phyloP scores from a whole-genome alignment of 2,113 vertebrate species.

The Heterochromis multidens region DNA sequence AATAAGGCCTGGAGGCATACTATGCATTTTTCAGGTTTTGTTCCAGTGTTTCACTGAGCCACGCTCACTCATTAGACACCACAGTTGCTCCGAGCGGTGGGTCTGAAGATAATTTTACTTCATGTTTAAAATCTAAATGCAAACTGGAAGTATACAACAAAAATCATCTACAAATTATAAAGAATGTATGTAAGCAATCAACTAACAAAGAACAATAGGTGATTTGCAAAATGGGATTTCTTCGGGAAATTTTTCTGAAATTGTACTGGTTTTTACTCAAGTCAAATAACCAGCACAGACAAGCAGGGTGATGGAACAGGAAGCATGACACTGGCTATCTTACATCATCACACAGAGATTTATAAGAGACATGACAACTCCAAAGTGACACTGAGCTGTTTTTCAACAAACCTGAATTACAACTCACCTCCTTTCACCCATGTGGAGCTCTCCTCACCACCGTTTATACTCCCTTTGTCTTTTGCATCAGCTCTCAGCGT shows the following conservation, averaged over 20 bases:
- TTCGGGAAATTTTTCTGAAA: neutral
- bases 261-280: neutral
- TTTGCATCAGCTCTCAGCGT: conserved; percentile 42
- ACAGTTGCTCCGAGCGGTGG: neutral
- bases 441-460: conserved; percentile 37
- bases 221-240: neutral
- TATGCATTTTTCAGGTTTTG: conserved; percentile 65
- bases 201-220: neutral
- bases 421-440: conserved; percentile 68
- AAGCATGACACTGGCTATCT: neutral
- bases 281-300: neutral
- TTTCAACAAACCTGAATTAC: conserved; percentile 4
- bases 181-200: neutral
- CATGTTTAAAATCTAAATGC: conserved; percentile 32
- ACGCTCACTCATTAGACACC: conserved; percentile 38
- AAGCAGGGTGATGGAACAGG: neutral
- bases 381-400: neutral
- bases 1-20: conserved; percentile 62
- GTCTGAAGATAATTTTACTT: conserved; percentile 31
- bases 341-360: neutral
- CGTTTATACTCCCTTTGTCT: conserved; percentile 44
- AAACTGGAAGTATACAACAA: neutral
- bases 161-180: neutral
- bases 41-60: conserved; percentile 28
- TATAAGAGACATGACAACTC: neutral